A percentile compares a stretch with the other conserved stretches of the same genome.
These are phyloP conservation scores for Caradrina kadenii DNA, from an alignment of 2,888 invertebrate genomes.

Conservation along the genomic window DNA sequence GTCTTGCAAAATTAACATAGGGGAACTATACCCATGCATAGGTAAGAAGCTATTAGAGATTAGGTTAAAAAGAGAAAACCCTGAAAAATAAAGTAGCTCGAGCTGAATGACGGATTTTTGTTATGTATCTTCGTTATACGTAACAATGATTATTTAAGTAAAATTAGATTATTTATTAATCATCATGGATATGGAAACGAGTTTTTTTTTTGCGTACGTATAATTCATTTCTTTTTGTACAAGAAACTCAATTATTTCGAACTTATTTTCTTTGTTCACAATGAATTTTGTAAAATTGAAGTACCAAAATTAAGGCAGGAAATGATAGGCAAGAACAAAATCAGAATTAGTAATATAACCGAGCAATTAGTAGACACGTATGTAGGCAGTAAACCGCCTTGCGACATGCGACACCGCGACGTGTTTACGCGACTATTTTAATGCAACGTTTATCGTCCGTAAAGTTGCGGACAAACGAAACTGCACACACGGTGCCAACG, in stretches of 20 bases:
- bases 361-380: slow-evolving; percentile 61
- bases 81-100: no score
- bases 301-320: neutral
- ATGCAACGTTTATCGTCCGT: slow-evolving; percentile 65
- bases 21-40: no score
- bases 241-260: no score
- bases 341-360: slow-evolving; percentile 22
- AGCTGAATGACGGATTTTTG: neutral
- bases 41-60: no score
- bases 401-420: slow-evolving; percentile 51
- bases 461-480: slow-evolving; percentile 66
- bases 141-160: no score
- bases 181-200: no score
- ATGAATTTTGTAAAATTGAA: neutral
- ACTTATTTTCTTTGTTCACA: no score
- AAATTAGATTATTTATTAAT: no score
- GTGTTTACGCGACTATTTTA: slow-evolving; percentile 62
- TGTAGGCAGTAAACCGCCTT: slow-evolving; percentile 40
- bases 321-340: slow-evolving; percentile 23
- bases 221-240: no score
- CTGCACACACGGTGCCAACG: slow-evolving; percentile 63
- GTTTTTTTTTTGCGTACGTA: no score
- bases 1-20: neutral
- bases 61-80: no score
- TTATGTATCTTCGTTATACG: no score